Evolutionary conservation across 2,113 vertebrate species (phyloP), one percentile per base, ranked within the genome.

Genomic region (Haliaeetus leucogaster): DNA sequence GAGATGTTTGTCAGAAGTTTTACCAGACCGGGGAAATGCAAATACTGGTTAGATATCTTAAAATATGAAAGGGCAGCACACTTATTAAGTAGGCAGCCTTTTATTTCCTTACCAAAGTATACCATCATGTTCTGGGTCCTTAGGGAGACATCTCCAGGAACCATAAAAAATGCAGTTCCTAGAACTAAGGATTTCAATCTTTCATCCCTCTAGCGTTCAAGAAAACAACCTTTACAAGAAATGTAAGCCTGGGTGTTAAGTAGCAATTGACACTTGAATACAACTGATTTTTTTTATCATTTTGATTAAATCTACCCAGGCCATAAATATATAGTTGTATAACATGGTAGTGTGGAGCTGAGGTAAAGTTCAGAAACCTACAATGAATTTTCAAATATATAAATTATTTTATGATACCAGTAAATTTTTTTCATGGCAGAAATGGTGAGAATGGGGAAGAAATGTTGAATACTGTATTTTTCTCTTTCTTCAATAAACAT

Each of bases 81-180:
- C 82, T 94, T 94, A 89, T 92, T 93, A 95, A 95, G 43, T 76
- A 90, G 58, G 52, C 45, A 62, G 47, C 47, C 36, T 95, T 95
- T 96, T 95, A 96, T 96, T 95, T 97, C 92, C 73, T 93, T 91
- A 94, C 90, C 61, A 88, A 93, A 95, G 16, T 83, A 92, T 43
- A n/a, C 34, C 76, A 79, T 96, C 68, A 29, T 92, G 79, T 87
- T 94, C 91, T 95, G 55, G 55, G 74, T 94, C 97, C 93, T 93
- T 47, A 70, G 95, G 95, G 95, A 93, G 43, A 65, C 2, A 3
- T 85, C 77, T 94, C 58, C 66, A 96, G 59, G 82, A 95, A 85
- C 61, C 67, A 92, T 95, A 91, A 97, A 95, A 97, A 90, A 76
- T 87, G 82, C 17, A 86, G 2, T 96, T 98, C 84, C 76, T 95